A percentile compares a stretch with the other conserved stretches of the same genome.
Conservation (phyloP, 2,113 vertebrate species). For the Rhabdornis inornatus region DNA sequence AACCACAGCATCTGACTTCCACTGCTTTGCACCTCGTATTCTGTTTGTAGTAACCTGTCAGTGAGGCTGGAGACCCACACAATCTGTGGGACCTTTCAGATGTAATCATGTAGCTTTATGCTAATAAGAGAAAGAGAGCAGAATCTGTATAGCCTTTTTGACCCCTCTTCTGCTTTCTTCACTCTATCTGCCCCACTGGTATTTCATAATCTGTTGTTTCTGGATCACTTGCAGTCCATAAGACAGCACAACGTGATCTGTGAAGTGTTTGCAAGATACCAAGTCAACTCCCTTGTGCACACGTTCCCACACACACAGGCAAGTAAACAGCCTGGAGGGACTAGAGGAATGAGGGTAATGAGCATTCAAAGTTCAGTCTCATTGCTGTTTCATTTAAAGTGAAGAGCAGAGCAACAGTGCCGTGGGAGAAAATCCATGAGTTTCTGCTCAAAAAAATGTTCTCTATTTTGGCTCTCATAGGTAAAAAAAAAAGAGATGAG, state of each 20-base stretch:
- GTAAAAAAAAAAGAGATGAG: neutral
- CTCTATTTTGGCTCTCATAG: neutral
- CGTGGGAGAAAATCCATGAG: neutral
- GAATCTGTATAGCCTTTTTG: neutral
- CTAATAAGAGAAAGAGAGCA: neutral
- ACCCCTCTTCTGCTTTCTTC: neutral
- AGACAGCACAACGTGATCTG: neutral
- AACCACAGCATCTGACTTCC: neutral
- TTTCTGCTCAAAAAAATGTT: neutral
- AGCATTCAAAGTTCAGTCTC: neutral
- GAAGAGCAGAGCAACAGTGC: neutral
- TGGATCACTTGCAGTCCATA: neutral
- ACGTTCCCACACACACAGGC: neutral
- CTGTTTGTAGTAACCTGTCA: neutral
- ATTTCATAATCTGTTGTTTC: slow-evolving; percentile 33
- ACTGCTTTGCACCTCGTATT: neutral
- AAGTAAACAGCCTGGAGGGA: slow-evolving; percentile 1
- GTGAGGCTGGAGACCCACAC: neutral
- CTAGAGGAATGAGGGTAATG: neutral
- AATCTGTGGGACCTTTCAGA: neutral
- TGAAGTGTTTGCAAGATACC: neutral
- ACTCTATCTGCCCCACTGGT: neutral
- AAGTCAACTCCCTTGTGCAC: neutral
- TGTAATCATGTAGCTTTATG: neutral
- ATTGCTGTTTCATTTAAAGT: neutral